Percentiles rank a stretch among this genome's conserved stretches.
These are phyloP conservation scores for Pygoscelis adeliae DNA, from an alignment of 2,113 vertebrate species.

Conservation along the genomic window DNA sequence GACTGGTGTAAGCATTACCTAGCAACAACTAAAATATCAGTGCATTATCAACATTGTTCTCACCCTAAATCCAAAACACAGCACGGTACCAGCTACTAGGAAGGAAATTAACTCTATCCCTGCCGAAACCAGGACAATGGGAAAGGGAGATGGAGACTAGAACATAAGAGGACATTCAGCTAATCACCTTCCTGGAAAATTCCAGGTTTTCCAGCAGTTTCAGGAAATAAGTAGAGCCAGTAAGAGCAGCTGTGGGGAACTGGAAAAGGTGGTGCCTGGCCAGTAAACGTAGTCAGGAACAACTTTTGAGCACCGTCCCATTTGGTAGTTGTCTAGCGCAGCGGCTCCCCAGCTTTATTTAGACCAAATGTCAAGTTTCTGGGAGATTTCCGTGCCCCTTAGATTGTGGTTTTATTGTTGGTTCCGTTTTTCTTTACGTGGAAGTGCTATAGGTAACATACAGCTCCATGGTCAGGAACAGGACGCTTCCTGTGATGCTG, in stretches of 20 bases:
- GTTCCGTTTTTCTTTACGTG: neutral
- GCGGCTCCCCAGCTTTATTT: neutral
- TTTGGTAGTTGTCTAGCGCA: neutral
- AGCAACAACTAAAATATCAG: too few relatives aligned
- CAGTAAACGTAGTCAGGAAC: neutral
- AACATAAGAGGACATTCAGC: neutral
- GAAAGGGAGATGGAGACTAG: neutral
- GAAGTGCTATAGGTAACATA: neutral
- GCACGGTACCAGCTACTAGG: too few relatives aligned
- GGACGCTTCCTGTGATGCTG: rapidly evolving
- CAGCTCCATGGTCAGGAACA: neutral
- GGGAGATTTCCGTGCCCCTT: rapidly evolving
- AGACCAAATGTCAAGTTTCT: neutral
- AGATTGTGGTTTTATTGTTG: neutral
- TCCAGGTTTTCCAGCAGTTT: neutral
- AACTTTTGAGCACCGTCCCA: neutral
- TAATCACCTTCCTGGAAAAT: neutral
- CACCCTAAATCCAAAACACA: too few relatives aligned
- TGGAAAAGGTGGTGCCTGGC: neutral
- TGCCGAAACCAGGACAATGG: too few relatives aligned
- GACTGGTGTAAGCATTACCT: too few relatives aligned
- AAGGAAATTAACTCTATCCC: too few relatives aligned
- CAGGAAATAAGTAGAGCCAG: neutral
- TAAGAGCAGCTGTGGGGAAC: neutral
- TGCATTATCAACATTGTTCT: too few relatives aligned